Evolutionary conservation across 2,113 vertebrate species (phyloP).

Genomic region (Eulemur macaco): DNA sequence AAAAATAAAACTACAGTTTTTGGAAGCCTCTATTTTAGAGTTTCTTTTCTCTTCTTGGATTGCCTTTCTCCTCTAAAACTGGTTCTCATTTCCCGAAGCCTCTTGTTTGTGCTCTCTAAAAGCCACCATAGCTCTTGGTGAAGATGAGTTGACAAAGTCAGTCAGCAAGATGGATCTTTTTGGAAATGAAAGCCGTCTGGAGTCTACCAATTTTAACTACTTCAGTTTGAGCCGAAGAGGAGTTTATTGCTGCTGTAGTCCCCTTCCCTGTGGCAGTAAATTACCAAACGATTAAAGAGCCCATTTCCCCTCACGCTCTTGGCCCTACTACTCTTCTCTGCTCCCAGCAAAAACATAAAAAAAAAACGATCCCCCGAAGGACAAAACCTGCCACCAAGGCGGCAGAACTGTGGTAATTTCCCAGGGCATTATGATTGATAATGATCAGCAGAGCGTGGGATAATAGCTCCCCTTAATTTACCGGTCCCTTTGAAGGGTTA

Average conservation of each 20-base stretch:
- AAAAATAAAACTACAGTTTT: slow-evolving; percentile 3
- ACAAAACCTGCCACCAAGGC: slow-evolving; percentile 55
- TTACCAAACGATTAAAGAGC: slow-evolving; percentile 10
- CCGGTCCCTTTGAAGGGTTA: slow-evolving; percentile 78
- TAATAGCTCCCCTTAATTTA: slow-evolving; percentile 66
- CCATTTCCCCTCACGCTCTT: not conserved
- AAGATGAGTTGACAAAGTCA: slow-evolving; percentile 42
- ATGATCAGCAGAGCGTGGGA: slow-evolving; percentile 63
- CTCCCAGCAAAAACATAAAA: slow-evolving; percentile 48
- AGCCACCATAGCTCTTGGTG: not conserved
- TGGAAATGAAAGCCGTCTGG: slow-evolving; percentile 42
- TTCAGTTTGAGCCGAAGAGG: slow-evolving; percentile 50
- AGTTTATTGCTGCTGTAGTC: slow-evolving; percentile 42
- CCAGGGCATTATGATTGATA: slow-evolving; percentile 68
- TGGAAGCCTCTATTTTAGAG: slow-evolving; percentile 41
- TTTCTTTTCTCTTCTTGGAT: slow-evolving; percentile 27
- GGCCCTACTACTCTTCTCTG: not conserved
- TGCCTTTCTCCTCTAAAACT: slow-evolving; percentile 41
- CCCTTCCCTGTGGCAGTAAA: slow-evolving; percentile 58
- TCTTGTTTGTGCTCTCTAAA: slow-evolving; percentile 14
- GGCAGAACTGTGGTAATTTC: slow-evolving; percentile 45
- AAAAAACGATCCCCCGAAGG: slow-evolving; percentile 29
- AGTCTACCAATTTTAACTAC: slow-evolving; percentile 46
- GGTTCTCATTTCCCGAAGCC: slow-evolving; percentile 8
- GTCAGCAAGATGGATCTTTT: slow-evolving; percentile 19